Evolutionary conservation across 2,797 vertebrate genomes (phyloP), one percentile per base, ranked within the genome.

Genomic region (Sphaeramia orbicularis): DNA sequence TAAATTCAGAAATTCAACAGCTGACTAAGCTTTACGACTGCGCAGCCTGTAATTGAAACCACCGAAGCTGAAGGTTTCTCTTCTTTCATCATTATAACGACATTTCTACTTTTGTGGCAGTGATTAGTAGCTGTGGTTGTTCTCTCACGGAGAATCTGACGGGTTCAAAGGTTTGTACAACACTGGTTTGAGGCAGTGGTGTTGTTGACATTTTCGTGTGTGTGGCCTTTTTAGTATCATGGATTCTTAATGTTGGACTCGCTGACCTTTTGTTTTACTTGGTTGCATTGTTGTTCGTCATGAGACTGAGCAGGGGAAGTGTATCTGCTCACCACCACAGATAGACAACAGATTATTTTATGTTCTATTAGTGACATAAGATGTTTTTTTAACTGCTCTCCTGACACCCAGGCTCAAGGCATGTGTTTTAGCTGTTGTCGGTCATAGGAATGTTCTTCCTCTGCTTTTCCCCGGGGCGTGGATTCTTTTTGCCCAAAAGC

Each of bases 1-100:
- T 32, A 32, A 32, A 32, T 32, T 32, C 30, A 32, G 7, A 7
- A 9, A 32, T 7, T 32, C 30, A 32, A 32, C 30, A 32, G 30
- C 30, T 83, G 83, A 76, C 85, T 52, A 15, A 52, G 32, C 15
- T 52, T 10, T 12, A 30, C 7, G 24, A 13, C 15, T n/a, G 48
- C 3, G 32, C n/a, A 11, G 32, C 30, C 32, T 52, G 3, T 52
- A 52, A 36, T 36, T 36, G 1, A 36, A 32, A 36, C 15, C 30
- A 36, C 11, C 15, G 30, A 16, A n/a, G 32, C 48, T n/a, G 35
- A 13, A 13, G 13, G 12, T 41, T 41, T 41, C 40, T n/a, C 30
- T 6, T 7, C 30, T 41, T n/a, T 41, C 30, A 15, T 36, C 32
- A 16, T 32, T 2, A 50, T 13, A 32, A 8, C 1, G 16, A 10